These are phyloP conservation scores for Dryoscopus gambensis DNA, from an alignment of 2,113 vertebrate genomes.

Conservation along the genomic window DNA sequence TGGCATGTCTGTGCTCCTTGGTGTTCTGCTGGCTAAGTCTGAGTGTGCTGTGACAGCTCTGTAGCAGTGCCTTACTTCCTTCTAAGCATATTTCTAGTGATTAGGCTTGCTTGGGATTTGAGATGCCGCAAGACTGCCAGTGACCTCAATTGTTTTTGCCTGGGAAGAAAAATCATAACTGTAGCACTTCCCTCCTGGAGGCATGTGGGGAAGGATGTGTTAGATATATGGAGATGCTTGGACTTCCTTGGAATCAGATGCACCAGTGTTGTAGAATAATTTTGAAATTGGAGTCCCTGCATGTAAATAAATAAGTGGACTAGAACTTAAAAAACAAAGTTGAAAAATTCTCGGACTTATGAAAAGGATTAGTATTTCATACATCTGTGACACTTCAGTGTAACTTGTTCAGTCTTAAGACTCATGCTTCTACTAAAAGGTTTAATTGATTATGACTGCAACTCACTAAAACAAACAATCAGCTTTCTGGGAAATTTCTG, in stretches of 20 bases:
- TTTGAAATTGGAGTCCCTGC: not conserved
- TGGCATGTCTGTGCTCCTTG: not conserved
- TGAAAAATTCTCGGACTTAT: not conserved
- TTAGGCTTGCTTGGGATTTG: not conserved
- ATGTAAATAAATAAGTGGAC: not conserved
- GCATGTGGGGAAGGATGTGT: not conserved
- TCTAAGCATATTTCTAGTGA: not conserved
- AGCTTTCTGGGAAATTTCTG: not conserved
- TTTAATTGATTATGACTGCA: not conserved
- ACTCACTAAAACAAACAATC: not conserved
- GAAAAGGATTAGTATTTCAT: not conserved
- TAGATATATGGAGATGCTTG: not conserved
- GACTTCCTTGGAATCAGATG: not conserved
- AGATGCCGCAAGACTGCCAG: fast-evolving
- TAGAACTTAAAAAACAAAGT: not conserved
- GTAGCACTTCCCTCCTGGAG: not conserved
- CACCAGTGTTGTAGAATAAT: fast-evolving
- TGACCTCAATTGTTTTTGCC: not conserved
- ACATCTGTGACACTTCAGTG: not conserved
- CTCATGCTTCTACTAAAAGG: not conserved
- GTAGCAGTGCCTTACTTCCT: not conserved
- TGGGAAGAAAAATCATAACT: not conserved
- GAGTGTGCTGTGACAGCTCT: not conserved
- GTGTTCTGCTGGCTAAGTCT: not conserved
- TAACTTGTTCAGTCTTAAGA: not conserved